Conservation (phyloP, 2,888 invertebrate species). For the Axea sp. region DNA sequence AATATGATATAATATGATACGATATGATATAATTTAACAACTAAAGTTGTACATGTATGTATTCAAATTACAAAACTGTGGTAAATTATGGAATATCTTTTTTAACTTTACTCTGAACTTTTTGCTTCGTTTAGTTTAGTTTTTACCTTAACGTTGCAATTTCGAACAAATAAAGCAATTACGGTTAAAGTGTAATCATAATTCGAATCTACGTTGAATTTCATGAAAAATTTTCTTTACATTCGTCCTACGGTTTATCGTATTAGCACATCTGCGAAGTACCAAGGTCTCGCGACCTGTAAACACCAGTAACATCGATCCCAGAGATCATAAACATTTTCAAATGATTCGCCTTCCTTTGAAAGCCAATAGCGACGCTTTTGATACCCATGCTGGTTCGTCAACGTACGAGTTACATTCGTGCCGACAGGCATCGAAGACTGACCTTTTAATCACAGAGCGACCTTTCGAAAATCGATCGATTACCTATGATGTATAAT, state of each 20-base stretch:
- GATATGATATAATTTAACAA: no score
- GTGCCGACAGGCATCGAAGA: neutral
- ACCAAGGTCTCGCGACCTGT: neutral
- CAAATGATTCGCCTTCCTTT: neutral
- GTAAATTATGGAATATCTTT: no score
- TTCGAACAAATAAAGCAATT: no score
- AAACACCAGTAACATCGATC: conserved; percentile 10
- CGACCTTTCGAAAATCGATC: conserved; percentile 22
- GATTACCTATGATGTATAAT: conserved; percentile 19
- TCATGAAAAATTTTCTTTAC: no score
- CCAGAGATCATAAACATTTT: conserved; percentile 7
- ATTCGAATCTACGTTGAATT: no score
- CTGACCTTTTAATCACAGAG: conserved; percentile 26
- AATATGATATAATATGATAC: no score
- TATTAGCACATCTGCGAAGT: neutral
- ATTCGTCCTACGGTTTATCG: neutral
- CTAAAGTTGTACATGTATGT: no score
- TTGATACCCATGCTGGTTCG: neutral
- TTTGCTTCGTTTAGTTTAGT: no score
- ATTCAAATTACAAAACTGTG: no score
- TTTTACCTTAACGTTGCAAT: no score
- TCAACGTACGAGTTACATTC: conserved; percentile 1
- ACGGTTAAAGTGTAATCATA: no score
- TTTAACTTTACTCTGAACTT: no score
- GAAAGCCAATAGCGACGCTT: conserved; percentile 1